phyloP scores from a whole-genome alignment of 2,888 invertebrate genomes.

The Drosophila ezoana region DNA sequence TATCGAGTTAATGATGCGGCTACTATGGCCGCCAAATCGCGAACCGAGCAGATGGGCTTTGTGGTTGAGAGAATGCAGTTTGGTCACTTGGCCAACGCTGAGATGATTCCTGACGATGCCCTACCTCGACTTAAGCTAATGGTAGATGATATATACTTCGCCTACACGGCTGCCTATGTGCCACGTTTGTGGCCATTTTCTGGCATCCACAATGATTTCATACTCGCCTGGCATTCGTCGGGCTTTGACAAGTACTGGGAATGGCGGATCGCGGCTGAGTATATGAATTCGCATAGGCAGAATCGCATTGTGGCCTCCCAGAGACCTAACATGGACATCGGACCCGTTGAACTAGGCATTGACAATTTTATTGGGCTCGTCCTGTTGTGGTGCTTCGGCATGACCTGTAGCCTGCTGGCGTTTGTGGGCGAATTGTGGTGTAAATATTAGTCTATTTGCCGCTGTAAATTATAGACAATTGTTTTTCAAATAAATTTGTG shows the following conservation, averaged over 20 bases:
- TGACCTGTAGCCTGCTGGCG: constrained; percentile 57
- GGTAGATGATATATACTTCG: constrained; percentile 89
- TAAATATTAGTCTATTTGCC: neutral
- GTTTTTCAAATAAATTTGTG: neutral
- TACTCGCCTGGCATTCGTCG: constrained; percentile 87
- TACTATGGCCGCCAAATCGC: constrained; percentile 82
- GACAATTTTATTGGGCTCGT: constrained; percentile 78
- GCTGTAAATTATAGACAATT: neutral
- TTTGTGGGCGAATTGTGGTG: constrained; percentile 67
- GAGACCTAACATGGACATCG: constrained; percentile 59
- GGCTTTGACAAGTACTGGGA: constrained; percentile 89
- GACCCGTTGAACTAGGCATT: constrained; percentile 71
- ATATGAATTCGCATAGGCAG: constrained; percentile 73
- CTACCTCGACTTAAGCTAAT: constrained; percentile 87
- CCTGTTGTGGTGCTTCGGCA: constrained; percentile 75
- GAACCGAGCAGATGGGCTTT: constrained; percentile 86
- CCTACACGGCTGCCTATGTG: constrained; percentile 87
- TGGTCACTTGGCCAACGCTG: constrained; percentile 88
- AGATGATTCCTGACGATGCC: constrained; percentile 87
- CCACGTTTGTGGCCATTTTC: constrained; percentile 88
- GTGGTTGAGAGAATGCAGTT: constrained; percentile 88
- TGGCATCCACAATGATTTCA: constrained; percentile 86
- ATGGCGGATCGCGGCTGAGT: constrained; percentile 81
- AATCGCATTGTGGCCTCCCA: constrained; percentile 69
- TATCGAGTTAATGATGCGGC: constrained; percentile 56